Evolutionary conservation across 92 coral and sea anemone species (phyloP), one percentile per base, ranked within the genome.

Genomic region (Palythoa caribaeorum): DNA sequence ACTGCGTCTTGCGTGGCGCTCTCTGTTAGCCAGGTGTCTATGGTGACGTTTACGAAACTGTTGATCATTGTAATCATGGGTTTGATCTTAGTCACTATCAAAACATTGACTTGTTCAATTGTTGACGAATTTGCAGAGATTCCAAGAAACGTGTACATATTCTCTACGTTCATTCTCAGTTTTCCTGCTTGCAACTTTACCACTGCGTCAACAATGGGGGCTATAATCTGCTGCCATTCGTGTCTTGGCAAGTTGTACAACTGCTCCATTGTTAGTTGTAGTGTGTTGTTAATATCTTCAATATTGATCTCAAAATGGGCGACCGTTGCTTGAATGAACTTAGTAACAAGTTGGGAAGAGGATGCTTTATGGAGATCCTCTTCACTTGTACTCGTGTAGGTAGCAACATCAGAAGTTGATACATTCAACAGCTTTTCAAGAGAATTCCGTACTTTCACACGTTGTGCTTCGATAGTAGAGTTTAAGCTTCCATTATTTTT

Each of bases 291-390:
- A 78, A 94, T 87, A 17, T 84, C 93, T 44, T 39, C 66, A 38
- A 83, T 1, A 9, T 15, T 80, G 28, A 94, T 87, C 1, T 68
- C 77, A 60, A 94, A 91, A 53, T 92, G 76, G 1, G 66, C 38
- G 16, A 78, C 79, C 39, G 95, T 90, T 6, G 92, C 95, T 55
- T 94, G 91, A 35, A 94, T 59, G 38, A 90, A 90, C 10, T 70
- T 84, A 38, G 71, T 71, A 38, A 94, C 89, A 21, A n/a, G 75
- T 28, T 28, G 28, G 28, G 28, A 28, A 28, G 28, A 28, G 28
- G 28, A 28, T 28, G 28, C 28, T 28, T 28, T 28, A 28, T 28
- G 28, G 28, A 28, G 28, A 28, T 28, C 66, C 5, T 15, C 52
- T 39, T 80, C 68, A 3, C 71, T 15, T 3, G 81, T 65, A 6